A percentile compares a stretch with the other conserved stretches of the same genome.
These are phyloP conservation scores for Brevimyrus niger DNA, from an alignment of 2,113 vertebrate species.

Conservation along the genomic window DNA sequence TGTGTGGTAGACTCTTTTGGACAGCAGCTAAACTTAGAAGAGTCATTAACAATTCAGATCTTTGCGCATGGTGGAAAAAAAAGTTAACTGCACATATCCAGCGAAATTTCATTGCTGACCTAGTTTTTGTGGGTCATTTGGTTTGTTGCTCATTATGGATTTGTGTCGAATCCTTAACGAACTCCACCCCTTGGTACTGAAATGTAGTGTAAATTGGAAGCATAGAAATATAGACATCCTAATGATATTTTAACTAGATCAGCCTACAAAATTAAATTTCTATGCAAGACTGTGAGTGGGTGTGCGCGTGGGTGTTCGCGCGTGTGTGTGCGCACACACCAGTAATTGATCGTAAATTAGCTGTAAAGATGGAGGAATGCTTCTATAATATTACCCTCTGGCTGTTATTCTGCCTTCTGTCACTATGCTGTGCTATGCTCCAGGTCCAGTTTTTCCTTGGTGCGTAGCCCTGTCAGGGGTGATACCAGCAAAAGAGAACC, in stretches of 20 bases:
- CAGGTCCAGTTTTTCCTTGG: neutral
- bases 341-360: neutral
- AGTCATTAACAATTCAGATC: neutral
- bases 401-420: neutral
- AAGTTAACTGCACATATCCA: neutral
- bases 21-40: neutral
- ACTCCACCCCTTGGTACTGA: neutral
- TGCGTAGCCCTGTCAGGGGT: neutral
- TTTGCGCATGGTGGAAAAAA: neutral
- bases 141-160: neutral
- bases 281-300: neutral
- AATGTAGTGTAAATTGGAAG: neutral
- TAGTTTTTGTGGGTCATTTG: neutral
- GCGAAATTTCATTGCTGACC: neutral
- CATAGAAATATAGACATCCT: neutral
- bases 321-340: neutral
- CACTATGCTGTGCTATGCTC: neutral
- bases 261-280: neutral
- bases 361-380: neutral
- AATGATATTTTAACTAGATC: neutral
- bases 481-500: neutral
- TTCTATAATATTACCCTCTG: neutral
- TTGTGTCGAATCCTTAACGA: neutral
- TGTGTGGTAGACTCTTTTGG: neutral
- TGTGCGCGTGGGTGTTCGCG: neutral